Base-by-base conservation (phyloP, 2,113 vertebrate species). In the Amphiprion percula region DNA sequence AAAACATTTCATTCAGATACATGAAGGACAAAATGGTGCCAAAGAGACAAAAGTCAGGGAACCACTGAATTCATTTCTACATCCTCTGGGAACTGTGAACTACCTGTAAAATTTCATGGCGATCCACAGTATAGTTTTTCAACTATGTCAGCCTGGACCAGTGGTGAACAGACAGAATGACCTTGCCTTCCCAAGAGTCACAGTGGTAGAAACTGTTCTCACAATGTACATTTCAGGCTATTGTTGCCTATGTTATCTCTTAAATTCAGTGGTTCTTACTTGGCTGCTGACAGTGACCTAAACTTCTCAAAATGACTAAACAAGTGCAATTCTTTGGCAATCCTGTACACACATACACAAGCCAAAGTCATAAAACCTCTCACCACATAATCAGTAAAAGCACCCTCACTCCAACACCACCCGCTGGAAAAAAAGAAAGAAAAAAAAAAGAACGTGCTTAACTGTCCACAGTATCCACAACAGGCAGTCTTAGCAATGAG, bases 241-340 rank as follows among this genome's bases (percentile, higher is more conserved):
- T 60, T 65, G 64, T 65, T 39, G 19, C 28, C 1, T 0, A 46
- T 46, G 23, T 73, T 76, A 73, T 79, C 67, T 53, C 68, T 46
- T 69, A 9, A 70, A 56, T 74, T 77, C 77, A 69, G 39, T 50
- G 11, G 19, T 77, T 69, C 33, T 24, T 53, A 33, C 56, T 75
- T 62, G 54, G 65, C 68, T 62, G 69, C 39, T 65, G 19, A 83
- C 60, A 89, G 41, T 68, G 64, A 68, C 46, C 74, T 28, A 74
- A 26, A 17, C 21, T 74, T 56, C 52, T 66, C 21, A 50, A 52
- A 81, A 70, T 11, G 16, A 37, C 70, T 41, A 54, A 60, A 83
- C 28, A 74, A 74, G 49, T n/a, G 24, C 66, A 54, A 24, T 26
- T 69, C 21, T 59, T 46, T 58, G 10, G n/a, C 30, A 55, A 74